Evolutionary conservation across 23 tunicate species (phyloP).

Genomic region (Aplidium turbinatum): DNA sequence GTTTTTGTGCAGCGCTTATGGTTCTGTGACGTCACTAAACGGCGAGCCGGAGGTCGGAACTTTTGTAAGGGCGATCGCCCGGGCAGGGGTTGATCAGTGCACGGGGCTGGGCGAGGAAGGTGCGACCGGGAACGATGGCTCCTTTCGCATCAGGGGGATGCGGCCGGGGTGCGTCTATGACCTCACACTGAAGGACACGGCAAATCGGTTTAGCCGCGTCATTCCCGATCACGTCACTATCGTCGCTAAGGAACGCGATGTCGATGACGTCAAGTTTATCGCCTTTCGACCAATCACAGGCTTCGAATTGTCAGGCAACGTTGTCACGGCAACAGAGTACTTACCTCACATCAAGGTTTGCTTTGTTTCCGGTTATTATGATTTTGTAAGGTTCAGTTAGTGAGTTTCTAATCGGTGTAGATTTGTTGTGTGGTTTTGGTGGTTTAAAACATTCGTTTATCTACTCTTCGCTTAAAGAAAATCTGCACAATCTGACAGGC

Average conservation of each 20-base stretch:
- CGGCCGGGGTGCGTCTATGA: constrained; percentile 73
- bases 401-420: no score
- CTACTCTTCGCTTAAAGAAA: no score
- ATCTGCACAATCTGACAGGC: no score
- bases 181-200: constrained; percentile 42
- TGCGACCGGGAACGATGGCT: constrained; percentile 53
- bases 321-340: constrained; percentile 53
- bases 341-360: constrained; percentile 70
- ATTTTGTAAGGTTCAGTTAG: no score
- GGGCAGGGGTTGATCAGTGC: constrained; percentile 9
- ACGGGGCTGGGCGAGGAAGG: constrained; percentile 57
- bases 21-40: constrained; percentile 76
- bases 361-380: no score
- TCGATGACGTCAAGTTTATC: constrained; percentile 45
- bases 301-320: constrained; percentile 73
- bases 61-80: constrained; percentile 44
- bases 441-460: not conserved
- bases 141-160: constrained; percentile 61
- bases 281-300: constrained; percentile 66
- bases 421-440: not conserved
- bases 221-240: constrained; percentile 40
- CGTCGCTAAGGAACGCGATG: constrained; percentile 35
- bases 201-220: constrained; percentile 53
- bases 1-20: constrained; percentile 55
- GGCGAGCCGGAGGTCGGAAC: constrained; percentile 69